Base-by-base conservation (phyloP, 2,888 invertebrate genomes). In the Nudaria mundana region DNA sequence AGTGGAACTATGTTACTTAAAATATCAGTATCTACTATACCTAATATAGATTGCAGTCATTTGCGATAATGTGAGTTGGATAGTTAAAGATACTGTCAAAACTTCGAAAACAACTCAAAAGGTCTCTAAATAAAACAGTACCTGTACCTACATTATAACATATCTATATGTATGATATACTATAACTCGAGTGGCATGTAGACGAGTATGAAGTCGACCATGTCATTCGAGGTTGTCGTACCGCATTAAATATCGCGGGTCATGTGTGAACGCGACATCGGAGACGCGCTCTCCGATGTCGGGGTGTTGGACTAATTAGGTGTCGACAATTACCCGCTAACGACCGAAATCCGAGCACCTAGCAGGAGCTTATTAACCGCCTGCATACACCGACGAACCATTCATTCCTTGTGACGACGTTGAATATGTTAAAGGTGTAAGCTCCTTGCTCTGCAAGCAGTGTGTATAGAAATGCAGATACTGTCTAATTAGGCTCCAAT, bases 261-360 rank as follows among this genome's bases (percentile, higher is more conserved):
- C 82, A 81, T 82, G 70, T 81, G 79, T 81, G 83, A 75, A 64
- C 62, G 56, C 69, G 79, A 68, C 75, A 81, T 71, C 61, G 69
- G 80, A 80, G 72, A 63, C 62, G 59, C 52, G 66, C 61, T 64
- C 67, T 76, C 76, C 65, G 77, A 73, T 77, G 69, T 66, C 69
- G 63, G 70, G 74, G 70, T 72, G 65, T 61, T 59, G 58, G 71
- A 71, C 80, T 83, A 83, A 84, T 85, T 84, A 84, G 81, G 75
- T 77, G 82, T 63, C 82, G 78, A 77, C 84, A 81, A 82, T 84
- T 81, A 80, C 80, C 56, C 71, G 69, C 79, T 84, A 84, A 84
- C 84, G 81, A 81, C 79, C 79, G 84, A 80, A 81, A 84, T 76
- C 71, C 66, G 84, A 84, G 72, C 60, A 60, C 42, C 58, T 56